A percentile compares a stretch with the other conserved stretches of the same genome.
Evolutionary conservation across 1,140 invertebrate genomes (phyloP).

Genomic region (Nasonia giraulti): DNA sequence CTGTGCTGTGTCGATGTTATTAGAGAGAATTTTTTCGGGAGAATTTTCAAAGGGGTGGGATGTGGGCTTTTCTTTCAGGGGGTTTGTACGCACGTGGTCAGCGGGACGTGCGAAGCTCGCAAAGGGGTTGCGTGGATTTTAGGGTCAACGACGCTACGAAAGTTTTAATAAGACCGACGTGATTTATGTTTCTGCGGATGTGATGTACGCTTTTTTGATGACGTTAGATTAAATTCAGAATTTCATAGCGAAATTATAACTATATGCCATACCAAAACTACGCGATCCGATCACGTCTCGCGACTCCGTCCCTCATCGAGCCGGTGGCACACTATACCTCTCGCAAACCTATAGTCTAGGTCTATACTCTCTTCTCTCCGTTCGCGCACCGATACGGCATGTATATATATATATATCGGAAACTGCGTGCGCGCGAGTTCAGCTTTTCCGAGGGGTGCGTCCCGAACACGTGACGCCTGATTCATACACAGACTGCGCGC

Average conservation of each 20-base stretch:
- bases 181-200: not conserved
- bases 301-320: too few relatives aligned
- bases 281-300: too few relatives aligned
- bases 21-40: not conserved
- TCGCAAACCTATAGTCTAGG: not conserved
- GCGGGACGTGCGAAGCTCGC: not conserved
- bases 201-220: not conserved
- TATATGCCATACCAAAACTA: too few relatives aligned
- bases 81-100: not conserved
- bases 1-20: not conserved
- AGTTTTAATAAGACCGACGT: not conserved
- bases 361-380: not conserved
- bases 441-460: slow-evolving; percentile 69
- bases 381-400: not conserved
- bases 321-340: too few relatives aligned
- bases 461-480: slow-evolving; percentile 74
- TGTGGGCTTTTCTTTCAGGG: not conserved
- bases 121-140: not conserved
- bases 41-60: not conserved
- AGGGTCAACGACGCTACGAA: not conserved
- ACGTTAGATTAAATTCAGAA: not conserved
- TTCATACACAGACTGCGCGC: slow-evolving; percentile 73
- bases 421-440: not conserved
- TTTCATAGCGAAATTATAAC: not conserved
- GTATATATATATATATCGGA: not conserved